These are phyloP conservation scores for Macrocentrus cingulum DNA, from an alignment of 1,140 invertebrate genomes.

Conservation along the genomic window DNA sequence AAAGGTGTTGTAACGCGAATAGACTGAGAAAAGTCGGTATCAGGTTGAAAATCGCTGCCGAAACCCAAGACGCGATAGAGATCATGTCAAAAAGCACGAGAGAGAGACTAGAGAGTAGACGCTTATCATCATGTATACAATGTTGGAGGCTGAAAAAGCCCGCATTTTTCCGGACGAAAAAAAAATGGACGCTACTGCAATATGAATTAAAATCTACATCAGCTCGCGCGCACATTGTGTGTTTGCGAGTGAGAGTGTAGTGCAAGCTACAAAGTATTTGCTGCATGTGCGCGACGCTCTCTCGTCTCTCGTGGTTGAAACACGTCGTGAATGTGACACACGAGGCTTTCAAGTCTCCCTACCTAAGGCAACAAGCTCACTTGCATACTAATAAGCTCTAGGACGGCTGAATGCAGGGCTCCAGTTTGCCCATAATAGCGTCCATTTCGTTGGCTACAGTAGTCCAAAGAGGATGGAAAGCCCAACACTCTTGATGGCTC, in stretches of 20 bases:
- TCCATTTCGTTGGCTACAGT: conserved; percentile 43
- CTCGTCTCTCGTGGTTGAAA: conserved; percentile 7
- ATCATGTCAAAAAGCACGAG: too few species aligned
- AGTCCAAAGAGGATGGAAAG: conserved; percentile 14
- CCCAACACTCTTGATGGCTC: conserved; percentile 19
- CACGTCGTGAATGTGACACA: conserved; percentile 17
- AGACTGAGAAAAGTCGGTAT: neutral
- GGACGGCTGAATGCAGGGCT: conserved; percentile 45
- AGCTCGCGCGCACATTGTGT: too few species aligned
- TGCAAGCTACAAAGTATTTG: neutral
- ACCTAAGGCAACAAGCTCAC: conserved; percentile 26
- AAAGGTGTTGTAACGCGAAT: neutral
- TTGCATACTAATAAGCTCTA: conserved; percentile 26
- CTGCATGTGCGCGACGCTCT: neutral
- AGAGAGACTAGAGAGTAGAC: too few species aligned
- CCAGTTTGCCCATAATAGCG: conserved; percentile 55
- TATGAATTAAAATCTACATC: too few species aligned
- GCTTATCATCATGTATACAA: too few species aligned
- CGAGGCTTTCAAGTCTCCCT: conserved; percentile 19
- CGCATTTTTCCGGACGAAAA: too few species aligned
- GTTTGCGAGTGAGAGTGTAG: neutral
- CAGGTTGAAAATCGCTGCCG: too few species aligned
- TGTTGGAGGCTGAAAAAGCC: too few species aligned
- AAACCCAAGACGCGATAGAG: too few species aligned
- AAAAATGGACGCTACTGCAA: too few species aligned